Evolutionary conservation across 1,140 invertebrate species (phyloP), one percentile per base, ranked within the genome.

Genomic region (Drosophila ercepeae): DNA sequence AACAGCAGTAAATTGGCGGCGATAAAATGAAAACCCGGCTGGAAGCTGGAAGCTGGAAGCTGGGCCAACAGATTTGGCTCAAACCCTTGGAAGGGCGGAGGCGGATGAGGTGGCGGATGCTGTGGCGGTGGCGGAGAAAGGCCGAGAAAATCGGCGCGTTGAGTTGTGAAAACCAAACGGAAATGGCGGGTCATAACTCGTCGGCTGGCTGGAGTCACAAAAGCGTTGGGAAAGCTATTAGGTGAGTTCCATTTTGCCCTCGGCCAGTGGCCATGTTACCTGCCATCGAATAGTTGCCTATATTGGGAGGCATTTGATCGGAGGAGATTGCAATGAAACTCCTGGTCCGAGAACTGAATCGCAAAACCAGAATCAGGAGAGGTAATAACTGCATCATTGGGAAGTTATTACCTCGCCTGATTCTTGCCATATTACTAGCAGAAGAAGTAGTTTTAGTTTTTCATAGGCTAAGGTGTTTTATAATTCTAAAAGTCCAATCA

Each of bases 1-100:
- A 59, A 46, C 25, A 21, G 71, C 74, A 72, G 74, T 78, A 78
- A 78, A 77, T 78, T 78, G 74, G 39, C 42, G 63, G 54, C 55
- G 54, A 78, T 78, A 77, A 60, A 77, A 77, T 65, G 72, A 68
- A 78, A 77, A 51, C 41, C 51, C 60, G 54, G 54, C 42, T 65
- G 74, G 57, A 78, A 45, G 67, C 74, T 77, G n/a, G n/a, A n/a
- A n/a, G 54, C 42, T 65, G 74, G 57, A 78, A 45, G 67, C 74
- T 77, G 74, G 8, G 32, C 53, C 21, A 29, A 23, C 50, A 49
- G 70, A 54, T 54, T 67, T 67, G 25, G 52, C 13, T 21, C 34
- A 46, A 19, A 18, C 36, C 21, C 27, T 19, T 34, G 50, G 21
- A 21, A 21, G 2, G 4, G 21, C 4, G 21, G 21, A 21, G 21